Evolutionary conservation across 2,113 vertebrate species (phyloP).

Genomic region (Hemiscyllium ocellatum): DNA sequence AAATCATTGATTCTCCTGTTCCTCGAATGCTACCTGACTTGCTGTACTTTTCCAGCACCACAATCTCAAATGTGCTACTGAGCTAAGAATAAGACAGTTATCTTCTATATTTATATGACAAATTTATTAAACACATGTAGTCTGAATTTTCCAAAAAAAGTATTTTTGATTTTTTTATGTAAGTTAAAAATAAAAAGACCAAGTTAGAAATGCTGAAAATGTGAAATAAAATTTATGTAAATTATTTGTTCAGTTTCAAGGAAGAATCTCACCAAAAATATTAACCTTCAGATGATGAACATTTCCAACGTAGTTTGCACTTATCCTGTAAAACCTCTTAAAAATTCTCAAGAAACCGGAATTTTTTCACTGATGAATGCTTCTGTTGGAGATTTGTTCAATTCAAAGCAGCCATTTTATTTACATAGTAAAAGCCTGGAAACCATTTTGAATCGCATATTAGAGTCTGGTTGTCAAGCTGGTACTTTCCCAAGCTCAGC

Average conservation of each 20-base stretch:
- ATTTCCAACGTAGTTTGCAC: not conserved
- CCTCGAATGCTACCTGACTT: too few species aligned
- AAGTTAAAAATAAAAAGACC: not conserved
- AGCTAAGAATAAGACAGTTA: not conserved
- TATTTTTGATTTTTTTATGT: not conserved
- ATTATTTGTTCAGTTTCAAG: not conserved
- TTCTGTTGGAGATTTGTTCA: too few species aligned
- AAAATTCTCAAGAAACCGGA: not conserved
- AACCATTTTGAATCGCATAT: too few species aligned
- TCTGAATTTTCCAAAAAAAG: not conserved
- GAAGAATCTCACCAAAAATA: not conserved
- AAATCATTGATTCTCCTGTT: too few species aligned
- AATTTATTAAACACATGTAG: not conserved
- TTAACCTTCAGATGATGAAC: not conserved
- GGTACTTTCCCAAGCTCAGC: too few species aligned
- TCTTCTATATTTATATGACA: not conserved
- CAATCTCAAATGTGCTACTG: not conserved
- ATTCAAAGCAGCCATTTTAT: too few species aligned
- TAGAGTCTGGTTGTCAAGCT: too few species aligned
- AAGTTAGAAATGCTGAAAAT: not conserved
- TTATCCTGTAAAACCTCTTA: not conserved
- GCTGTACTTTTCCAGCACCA: too few species aligned
- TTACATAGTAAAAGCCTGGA: too few species aligned
- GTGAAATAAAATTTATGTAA: not conserved
- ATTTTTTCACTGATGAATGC: not conserved